Evolutionary conservation across 1,140 invertebrate species (phyloP).

Genomic region (Musca domestica): DNA sequence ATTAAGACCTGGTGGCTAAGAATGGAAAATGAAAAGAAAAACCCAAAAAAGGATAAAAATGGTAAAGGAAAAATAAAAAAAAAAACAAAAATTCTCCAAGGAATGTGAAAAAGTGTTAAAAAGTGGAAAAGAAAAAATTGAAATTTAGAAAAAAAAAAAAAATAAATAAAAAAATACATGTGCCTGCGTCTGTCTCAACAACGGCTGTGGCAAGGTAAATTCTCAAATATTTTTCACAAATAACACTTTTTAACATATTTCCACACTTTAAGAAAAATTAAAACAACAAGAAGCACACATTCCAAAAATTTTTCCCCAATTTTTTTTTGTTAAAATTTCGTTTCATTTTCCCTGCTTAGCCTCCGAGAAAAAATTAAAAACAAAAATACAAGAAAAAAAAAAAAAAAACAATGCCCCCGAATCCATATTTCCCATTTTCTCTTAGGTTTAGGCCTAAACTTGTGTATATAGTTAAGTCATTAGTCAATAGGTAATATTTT

Average conservation of each 20-base stretch:
- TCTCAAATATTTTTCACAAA: no score
- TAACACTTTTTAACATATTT: not conserved
- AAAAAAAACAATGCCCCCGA: not conserved
- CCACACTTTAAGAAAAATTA: not conserved
- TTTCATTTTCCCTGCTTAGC: not conserved
- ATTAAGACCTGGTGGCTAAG: not conserved
- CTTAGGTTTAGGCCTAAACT: not conserved
- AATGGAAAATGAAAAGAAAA: not conserved
- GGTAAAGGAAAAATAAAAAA: not conserved
- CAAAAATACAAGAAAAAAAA: not conserved
- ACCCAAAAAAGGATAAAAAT: not conserved
- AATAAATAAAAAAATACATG: not conserved
- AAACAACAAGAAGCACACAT: not conserved
- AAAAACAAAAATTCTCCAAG: not conserved
- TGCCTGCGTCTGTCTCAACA: not conserved
- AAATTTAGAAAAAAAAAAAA: not conserved
- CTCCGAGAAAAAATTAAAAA: not conserved
- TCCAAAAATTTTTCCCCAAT: no score
- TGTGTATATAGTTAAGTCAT: conserved; percentile 27
- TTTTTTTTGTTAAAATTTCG: not conserved
- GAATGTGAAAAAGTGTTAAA: not conserved
- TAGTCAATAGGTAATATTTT: conserved; percentile 17
- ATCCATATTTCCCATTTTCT: not conserved
- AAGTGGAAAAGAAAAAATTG: not conserved
- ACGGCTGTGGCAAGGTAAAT: no score